Conservation (phyloP, 2,888 invertebrate species). For the Tridacna crocea region DNA sequence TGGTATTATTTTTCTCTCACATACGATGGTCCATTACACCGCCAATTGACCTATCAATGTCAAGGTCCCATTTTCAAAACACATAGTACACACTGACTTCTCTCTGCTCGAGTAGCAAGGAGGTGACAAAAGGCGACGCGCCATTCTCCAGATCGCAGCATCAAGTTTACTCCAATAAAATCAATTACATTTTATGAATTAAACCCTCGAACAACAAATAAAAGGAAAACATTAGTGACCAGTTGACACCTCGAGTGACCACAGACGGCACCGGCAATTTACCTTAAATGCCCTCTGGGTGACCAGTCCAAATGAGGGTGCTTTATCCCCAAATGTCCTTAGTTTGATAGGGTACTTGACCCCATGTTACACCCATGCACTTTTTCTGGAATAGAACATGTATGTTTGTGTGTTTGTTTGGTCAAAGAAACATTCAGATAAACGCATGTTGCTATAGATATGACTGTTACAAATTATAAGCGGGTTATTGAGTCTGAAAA, state of each 20-base stretch:
- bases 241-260: conserved; percentile 37
- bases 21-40: conserved; percentile 14
- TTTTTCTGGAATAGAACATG: not conserved
- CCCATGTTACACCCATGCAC: not conserved
- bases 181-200: conserved; percentile 41
- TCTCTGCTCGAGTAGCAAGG: not conserved
- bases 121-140: conserved; percentile 27
- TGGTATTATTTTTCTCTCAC: too few species aligned
- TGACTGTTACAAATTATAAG: too few species aligned
- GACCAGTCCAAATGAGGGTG: conserved; percentile 17
- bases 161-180: conserved; percentile 30
- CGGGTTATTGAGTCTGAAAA: too few species aligned
- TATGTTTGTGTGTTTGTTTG: too few species aligned
- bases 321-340: conserved; percentile 28
- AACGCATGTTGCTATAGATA: too few species aligned
- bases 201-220: conserved; percentile 40
- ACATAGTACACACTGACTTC: conserved; percentile 1
- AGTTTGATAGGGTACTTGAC: conserved; percentile 16
- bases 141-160: conserved; percentile 16
- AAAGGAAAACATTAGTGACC: conserved; percentile 51
- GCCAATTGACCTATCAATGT: conserved; percentile 15
- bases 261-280: conserved; percentile 30
- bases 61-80: conserved; percentile 18
- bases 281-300: conserved; percentile 28
- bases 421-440: too few species aligned